Conservation (phyloP, 1,140 invertebrate species). For the Patella vulgata region DNA sequence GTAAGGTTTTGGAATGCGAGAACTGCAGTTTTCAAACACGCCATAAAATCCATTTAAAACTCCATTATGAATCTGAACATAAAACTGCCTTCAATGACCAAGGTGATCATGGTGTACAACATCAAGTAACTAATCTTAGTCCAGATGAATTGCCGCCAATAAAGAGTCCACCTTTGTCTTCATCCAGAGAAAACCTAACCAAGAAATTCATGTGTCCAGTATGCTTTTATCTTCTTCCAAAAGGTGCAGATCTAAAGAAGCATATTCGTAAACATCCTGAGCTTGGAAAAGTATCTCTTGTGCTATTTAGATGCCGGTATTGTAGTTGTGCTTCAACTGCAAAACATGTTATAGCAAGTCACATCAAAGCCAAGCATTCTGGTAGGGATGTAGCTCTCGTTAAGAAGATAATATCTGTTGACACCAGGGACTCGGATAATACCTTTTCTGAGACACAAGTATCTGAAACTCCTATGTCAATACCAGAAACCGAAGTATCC, state of each 20-base stretch:
- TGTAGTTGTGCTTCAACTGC: constrained; percentile 38
- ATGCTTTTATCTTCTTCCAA: constrained; percentile 36
- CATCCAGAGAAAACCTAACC: constrained; percentile 25
- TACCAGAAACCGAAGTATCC: too few relatives aligned
- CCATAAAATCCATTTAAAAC: constrained; percentile 37
- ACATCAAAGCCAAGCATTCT: constrained; percentile 33
- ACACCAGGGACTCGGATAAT: constrained; percentile 32
- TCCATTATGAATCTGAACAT: constrained; percentile 33
- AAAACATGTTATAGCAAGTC: constrained; percentile 32
- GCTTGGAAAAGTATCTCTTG: constrained; percentile 34
- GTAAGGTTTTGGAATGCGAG: constrained; percentile 32
- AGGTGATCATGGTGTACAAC: constrained; percentile 15
- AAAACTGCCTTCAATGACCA: constrained; percentile 2
- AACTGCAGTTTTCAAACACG: constrained; percentile 36
- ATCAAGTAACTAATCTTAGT: constrained; percentile 13
- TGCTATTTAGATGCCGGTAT: constrained; percentile 37
- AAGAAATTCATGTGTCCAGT: constrained; percentile 41
- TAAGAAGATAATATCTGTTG: constrained; percentile 34
- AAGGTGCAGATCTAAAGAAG: constrained; percentile 36
- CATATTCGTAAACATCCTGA: constrained; percentile 36
- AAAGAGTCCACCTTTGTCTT: too few relatives aligned
- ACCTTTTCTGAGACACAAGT: constrained; percentile 37
- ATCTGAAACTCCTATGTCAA: constrained; percentile 16
- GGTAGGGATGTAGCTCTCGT: constrained; percentile 37
- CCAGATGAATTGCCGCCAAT: neutral